These are phyloP conservation scores for Melanostoma scalare DNA, from an alignment of 2,888 invertebrate genomes.

Conservation along the genomic window DNA sequence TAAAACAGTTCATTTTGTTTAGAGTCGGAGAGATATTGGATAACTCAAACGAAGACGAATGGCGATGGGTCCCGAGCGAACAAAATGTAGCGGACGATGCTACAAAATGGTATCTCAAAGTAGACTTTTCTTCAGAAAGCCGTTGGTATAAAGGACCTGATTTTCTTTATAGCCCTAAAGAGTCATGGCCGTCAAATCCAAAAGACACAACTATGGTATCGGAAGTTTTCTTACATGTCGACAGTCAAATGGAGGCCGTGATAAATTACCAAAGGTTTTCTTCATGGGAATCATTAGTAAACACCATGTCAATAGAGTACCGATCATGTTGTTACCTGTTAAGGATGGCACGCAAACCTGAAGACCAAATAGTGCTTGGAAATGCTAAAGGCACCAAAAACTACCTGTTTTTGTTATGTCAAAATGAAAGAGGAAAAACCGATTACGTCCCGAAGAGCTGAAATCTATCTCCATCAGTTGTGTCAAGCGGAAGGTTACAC, in stretches of 20 bases:
- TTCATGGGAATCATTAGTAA: too few species aligned
- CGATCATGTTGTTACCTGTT: too few species aligned
- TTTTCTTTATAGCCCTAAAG: not conserved
- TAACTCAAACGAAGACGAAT: not conserved
- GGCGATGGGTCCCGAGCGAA: too few species aligned
- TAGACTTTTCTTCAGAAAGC: not conserved
- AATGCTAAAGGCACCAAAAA: not conserved
- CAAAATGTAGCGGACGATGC: not conserved
- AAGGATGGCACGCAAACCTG: too few species aligned
- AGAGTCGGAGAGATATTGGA: slow-evolving; percentile 1
- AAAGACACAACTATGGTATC: not conserved
- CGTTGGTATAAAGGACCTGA: not conserved
- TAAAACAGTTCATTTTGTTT: not conserved
- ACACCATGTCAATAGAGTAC: too few species aligned
- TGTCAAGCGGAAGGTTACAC: not conserved
- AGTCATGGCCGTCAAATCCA: not conserved
- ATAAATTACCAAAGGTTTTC: too few species aligned
- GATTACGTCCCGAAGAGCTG: not conserved
- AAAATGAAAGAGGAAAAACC: not conserved
- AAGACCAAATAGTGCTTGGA: too few species aligned
- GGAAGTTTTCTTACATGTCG: not conserved
- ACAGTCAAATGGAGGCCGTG: too few species aligned
- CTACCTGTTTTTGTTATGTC: not conserved
- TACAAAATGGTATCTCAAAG: not conserved
- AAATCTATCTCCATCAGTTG: not conserved